These are phyloP conservation scores for Plestiodon gilberti DNA, from an alignment of 2,113 vertebrate species.

Conservation along the genomic window DNA sequence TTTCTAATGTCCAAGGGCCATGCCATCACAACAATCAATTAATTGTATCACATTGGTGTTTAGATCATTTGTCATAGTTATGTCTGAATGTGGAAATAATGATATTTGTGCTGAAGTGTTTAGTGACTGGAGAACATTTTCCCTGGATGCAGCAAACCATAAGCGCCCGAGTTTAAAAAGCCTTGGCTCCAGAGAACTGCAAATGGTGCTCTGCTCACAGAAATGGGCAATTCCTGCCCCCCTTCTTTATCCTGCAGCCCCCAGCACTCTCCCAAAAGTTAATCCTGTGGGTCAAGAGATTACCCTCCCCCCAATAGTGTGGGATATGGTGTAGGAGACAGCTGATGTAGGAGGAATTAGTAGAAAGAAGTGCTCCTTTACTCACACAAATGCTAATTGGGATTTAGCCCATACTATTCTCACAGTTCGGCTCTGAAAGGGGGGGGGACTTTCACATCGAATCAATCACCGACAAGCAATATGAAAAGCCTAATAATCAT, in stretches of 20 bases:
- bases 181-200: no score
- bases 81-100: not conserved
- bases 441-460: not conserved
- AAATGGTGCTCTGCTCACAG: no score
- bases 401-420: rapidly evolving
- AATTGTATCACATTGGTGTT: constrained; percentile 25
- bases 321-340: no score
- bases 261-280: no score
- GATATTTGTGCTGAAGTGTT: not conserved
- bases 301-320: no score
- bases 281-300: no score
- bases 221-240: not conserved
- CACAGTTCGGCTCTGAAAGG: not conserved
- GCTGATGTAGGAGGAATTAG: no score
- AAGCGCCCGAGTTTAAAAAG: not conserved
- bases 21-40: not conserved
- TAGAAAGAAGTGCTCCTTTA: no score
- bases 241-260: no score
- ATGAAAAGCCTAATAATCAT: not conserved
- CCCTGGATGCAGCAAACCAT: not conserved
- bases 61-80: not conserved
- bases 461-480: not conserved
- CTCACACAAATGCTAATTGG: no score
- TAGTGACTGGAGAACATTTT: not conserved
- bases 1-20: not conserved